Percentiles rank a stretch among this genome's conserved stretches.
These are phyloP conservation scores for Desmophyllum pertusum DNA, from an alignment of 92 coral and sea anemone genomes.

Conservation along the genomic window DNA sequence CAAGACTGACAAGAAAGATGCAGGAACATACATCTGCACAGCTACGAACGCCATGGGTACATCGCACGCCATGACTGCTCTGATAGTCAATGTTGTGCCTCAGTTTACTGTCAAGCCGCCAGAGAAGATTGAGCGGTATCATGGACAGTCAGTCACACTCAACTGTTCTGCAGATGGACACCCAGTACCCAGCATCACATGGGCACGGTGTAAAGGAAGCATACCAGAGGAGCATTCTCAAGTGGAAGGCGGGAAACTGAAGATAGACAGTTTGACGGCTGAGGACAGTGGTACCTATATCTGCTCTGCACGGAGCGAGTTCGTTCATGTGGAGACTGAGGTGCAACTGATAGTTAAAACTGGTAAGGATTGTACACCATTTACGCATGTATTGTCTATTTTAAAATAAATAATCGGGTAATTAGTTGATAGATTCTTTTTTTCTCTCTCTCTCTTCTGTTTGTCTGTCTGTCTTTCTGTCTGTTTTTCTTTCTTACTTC, in stretches of 20 bases:
- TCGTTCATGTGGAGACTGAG: constrained; percentile 30
- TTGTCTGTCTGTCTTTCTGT: too few species aligned
- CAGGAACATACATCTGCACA: constrained; percentile 66
- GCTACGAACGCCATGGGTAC: constrained; percentile 59
- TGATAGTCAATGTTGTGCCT: constrained; percentile 41
- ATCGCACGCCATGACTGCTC: constrained; percentile 53
- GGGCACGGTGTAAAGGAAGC: constrained; percentile 34
- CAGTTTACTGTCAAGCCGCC: constrained; percentile 42
- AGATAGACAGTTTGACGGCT: constrained; percentile 24
- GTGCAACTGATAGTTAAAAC: constrained; percentile 17
- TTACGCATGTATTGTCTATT: background rate
- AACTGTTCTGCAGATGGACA: constrained; percentile 36
- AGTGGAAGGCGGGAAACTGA: constrained; percentile 18
- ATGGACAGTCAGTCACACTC: constrained; percentile 30
- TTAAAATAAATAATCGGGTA: background rate
- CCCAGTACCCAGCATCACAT: constrained; percentile 24
- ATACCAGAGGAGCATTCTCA: background rate
- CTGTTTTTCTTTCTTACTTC: too few species aligned
- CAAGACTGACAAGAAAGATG: constrained; percentile 53
- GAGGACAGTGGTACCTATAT: constrained; percentile 36
- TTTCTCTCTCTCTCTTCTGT: too few species aligned
- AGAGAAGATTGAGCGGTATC: constrained; percentile 18
- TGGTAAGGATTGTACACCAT: background rate
- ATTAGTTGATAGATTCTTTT: too few species aligned
- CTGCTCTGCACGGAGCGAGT: constrained; percentile 35